A percentile compares a stretch with the other conserved stretches of the same genome.
Conservation (phyloP, 2,888 invertebrate genomes). For the Nebria salina region DNA sequence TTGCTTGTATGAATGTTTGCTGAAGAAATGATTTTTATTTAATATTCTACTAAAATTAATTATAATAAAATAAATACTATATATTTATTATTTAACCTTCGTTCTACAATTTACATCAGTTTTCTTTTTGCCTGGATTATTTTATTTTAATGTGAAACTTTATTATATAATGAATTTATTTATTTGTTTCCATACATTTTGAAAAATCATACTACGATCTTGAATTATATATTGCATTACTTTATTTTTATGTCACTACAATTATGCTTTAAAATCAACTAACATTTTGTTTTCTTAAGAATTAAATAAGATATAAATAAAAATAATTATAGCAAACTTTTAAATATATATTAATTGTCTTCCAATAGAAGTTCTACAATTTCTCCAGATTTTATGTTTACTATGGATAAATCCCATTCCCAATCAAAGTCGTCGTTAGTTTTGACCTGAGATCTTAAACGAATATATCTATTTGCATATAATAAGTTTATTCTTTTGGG, state of each 20-base stretch:
- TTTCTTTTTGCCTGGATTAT: no score
- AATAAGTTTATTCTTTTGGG: background rate
- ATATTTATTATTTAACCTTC: background rate
- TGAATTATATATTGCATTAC: no score
- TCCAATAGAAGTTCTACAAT: background rate
- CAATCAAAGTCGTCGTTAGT: background rate
- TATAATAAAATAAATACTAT: background rate
- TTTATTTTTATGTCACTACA: no score
- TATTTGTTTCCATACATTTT: no score
- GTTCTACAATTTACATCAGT: background rate
- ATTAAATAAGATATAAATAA: no score
- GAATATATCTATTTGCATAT: background rate
- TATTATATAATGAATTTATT: no score
- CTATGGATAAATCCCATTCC: background rate
- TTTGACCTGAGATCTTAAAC: background rate
- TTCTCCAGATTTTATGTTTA: background rate
- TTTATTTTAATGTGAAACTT: no score
- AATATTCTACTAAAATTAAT: background rate
- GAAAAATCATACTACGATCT: no score
- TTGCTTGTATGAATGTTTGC: conserved; percentile 2
- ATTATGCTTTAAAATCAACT: no score
- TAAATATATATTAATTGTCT: background rate
- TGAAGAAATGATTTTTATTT: background rate
- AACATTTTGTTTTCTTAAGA: no score
- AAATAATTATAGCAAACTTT: no score